phyloP scores from a whole-genome alignment of 2,888 invertebrate genomes.

The Hirtodrosophila cameraria region DNA sequence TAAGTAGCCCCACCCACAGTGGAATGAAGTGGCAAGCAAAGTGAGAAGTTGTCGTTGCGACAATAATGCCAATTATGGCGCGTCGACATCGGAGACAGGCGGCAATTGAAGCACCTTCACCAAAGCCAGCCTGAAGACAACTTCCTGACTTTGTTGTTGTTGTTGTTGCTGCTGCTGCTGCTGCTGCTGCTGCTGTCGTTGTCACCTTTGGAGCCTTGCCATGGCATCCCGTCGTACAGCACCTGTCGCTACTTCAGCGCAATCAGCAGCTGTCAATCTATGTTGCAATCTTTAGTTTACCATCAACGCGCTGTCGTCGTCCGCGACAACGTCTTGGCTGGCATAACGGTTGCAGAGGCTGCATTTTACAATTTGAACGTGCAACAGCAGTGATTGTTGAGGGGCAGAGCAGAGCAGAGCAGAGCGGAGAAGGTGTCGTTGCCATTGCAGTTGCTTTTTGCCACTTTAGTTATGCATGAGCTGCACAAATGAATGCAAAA shows the following conservation, averaged over 20 bases:
- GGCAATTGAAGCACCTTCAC: conserved; percentile 31
- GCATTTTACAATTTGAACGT: conserved; percentile 50
- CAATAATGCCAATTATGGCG: conserved; percentile 69
- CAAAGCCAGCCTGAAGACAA: conserved; percentile 46
- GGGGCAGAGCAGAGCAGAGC: background rate
- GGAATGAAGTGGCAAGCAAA: conserved; percentile 3
- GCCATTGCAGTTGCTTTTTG: conserved; percentile 19
- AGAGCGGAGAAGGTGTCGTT: conserved; percentile 25
- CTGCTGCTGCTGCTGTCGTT: no score
- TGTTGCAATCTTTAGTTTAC: conserved; percentile 71
- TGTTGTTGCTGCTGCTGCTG: no score
- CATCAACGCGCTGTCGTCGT: conserved; percentile 46
- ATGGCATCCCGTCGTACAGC: no score
- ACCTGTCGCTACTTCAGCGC: conserved; percentile 50
- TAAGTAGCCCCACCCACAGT: conserved; percentile 13
- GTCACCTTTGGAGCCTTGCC: conserved; percentile 32
- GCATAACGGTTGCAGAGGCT: conserved; percentile 31
- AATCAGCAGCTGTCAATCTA: conserved; percentile 76
- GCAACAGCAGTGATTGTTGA: conserved; percentile 3
- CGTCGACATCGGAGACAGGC: conserved; percentile 18
- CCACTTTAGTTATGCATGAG: conserved; percentile 59
- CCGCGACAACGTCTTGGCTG: conserved; percentile 37
- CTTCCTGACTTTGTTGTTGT: conserved; percentile 39
- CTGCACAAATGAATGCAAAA: conserved; percentile 53
- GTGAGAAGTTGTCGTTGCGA: conserved; percentile 59